Percentiles rank a stretch among this genome's conserved stretches.
Evolutionary conservation across 1,140 invertebrate species (phyloP).

Genomic region (Stegodyphus mimosarum): DNA sequence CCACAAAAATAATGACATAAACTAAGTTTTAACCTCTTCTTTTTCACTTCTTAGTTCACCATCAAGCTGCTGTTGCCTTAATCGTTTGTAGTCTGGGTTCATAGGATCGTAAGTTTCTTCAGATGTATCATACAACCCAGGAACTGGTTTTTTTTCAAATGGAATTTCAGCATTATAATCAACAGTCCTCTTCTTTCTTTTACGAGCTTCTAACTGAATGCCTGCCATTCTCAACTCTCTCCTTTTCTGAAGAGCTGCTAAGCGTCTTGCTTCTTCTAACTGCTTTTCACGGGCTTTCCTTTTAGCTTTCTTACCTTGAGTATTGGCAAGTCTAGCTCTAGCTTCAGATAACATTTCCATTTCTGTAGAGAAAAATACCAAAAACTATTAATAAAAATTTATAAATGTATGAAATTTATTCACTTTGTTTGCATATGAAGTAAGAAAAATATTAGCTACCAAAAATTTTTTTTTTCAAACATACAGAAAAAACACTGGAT

Average conservation of each 20-base stretch:
- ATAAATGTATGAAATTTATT: too few species aligned
- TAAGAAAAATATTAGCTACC: too few species aligned
- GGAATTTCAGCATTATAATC: conserved; percentile 99
- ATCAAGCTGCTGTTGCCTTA: conserved; percentile 93
- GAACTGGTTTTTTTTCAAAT: conserved; percentile 92
- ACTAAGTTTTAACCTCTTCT: conserved; percentile 77
- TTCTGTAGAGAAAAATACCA: conserved; percentile 74
- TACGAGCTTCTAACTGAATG: conserved; percentile 79
- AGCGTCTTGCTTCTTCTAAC: conserved; percentile 93
- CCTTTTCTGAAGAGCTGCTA: conserved; percentile 96
- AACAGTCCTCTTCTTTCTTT: conserved; percentile 84
- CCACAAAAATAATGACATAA: not conserved
- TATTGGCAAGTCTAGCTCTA: conserved; percentile 96
- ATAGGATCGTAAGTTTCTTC: conserved; percentile 88
- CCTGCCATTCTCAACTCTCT: conserved; percentile 96
- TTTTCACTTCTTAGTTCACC: conserved; percentile 89
- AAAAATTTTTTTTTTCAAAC: too few species aligned
- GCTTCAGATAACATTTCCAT: conserved; percentile 99
- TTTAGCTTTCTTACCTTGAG: conserved; percentile 99
- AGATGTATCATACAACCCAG: conserved; percentile 94
- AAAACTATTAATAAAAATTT: not conserved
- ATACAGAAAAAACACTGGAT: too few species aligned
- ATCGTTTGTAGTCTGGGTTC: conserved; percentile 87
- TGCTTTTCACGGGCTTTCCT: conserved; percentile 99
- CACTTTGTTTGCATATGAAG: too few species aligned